phyloP scores from a whole-genome alignment of 2,888 invertebrate genomes.

The Oxytorus armatus region DNA sequence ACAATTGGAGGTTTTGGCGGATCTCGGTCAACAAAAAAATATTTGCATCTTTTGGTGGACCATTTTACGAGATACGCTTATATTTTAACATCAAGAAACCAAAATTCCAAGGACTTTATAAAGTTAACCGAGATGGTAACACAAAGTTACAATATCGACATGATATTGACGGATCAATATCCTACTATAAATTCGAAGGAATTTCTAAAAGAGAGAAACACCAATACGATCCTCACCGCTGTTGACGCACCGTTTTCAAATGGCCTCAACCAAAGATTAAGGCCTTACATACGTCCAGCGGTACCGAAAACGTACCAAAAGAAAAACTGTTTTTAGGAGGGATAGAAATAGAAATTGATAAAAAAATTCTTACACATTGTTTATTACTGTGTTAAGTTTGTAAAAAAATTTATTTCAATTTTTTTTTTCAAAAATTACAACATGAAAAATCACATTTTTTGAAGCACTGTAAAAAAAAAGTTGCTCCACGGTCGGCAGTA shows the following conservation, averaged over 20 bases:
- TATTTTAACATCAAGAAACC: slow-evolving; percentile 45
- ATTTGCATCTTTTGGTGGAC: slow-evolving; percentile 33
- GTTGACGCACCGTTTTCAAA: background rate
- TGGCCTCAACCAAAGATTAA: background rate
- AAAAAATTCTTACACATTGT: too few species aligned
- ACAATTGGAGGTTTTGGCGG: slow-evolving; percentile 53
- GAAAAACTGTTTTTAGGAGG: too few species aligned
- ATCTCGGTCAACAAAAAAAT: slow-evolving; percentile 43
- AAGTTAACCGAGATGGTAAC: slow-evolving; percentile 35
- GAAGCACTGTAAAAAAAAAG: too few species aligned
- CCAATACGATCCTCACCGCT: slow-evolving; percentile 29
- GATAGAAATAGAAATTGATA: too few species aligned
- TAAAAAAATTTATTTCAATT: too few species aligned
- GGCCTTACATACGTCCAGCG: too few species aligned
- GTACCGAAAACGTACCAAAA: too few species aligned
- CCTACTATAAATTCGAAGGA: slow-evolving; percentile 29
- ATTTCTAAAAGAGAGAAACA: slow-evolving; percentile 13
- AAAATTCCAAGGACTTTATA: slow-evolving; percentile 48
- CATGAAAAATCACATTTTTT: too few species aligned
- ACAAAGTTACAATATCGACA: slow-evolving; percentile 42
- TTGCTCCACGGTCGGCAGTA: too few species aligned
- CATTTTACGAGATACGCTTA: slow-evolving; percentile 50
- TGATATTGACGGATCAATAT: slow-evolving; percentile 50
- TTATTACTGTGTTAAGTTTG: too few species aligned
- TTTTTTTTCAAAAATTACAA: too few species aligned